Evolutionary conservation across 2,797 vertebrate species (phyloP), one percentile per base, ranked within the genome.

Genomic region (Xenentodon cancila): DNA sequence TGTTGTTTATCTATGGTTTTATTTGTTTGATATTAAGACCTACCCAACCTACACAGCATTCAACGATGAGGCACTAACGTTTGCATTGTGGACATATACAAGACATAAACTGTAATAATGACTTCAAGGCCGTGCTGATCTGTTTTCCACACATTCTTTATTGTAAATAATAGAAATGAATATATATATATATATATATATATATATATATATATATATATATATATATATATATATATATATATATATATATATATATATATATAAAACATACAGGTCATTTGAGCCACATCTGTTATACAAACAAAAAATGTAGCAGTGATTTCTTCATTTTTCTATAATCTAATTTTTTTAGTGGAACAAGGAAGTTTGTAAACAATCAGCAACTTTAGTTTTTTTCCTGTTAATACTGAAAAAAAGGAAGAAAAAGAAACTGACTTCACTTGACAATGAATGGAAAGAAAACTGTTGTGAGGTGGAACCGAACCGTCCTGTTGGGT

Each of bases 141-240:
- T 77, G 88, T 92, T 88, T 90, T 93, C 88, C 93, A 94, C 92
- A 94, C 91, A 92, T 91, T 93, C 90, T 90, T 93, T 94, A 94
- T 94, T 94, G 93, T 92, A 94, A 94, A 93, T 94, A 89, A 94
- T 94, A 94, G 94, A 94, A 94, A 94, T 92, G 71, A 94, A 93
- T 83, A 81, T 89, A 86, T 79, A 70, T 84, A 85, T 89, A 88
- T 77, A 42, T 55, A 43, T 55, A 43, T 50, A 69, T 86, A 93
- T 44, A 80, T 88, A 94, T 93, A 94, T 92, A 94, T 89, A 86
- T 79, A 70, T 84, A 85, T 89, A 88, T 77, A 42, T 55, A 43
- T 55, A 43, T 50, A 69, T 86, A 93, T 44, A 80, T 88, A 94
- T 93, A 94, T 92, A 94, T 89, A 86, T 79, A 70, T 84, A 85